Evolutionary conservation across 2,888 invertebrate genomes (phyloP).

Genomic region (Mesoligia furuncula): DNA sequence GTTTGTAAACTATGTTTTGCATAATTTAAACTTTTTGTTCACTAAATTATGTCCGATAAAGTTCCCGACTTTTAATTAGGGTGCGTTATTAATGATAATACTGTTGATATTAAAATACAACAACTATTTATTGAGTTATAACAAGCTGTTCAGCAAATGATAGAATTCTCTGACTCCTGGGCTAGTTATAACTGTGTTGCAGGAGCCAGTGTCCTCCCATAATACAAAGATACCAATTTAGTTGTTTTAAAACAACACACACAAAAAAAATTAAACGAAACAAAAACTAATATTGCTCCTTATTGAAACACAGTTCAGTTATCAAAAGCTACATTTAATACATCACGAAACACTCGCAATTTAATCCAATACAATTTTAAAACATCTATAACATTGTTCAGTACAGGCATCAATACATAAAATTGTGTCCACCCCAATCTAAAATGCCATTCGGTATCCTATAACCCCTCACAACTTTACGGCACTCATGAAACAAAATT

Average conservation of each 20-base stretch:
- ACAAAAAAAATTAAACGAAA: too few relatives aligned
- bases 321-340: not conserved
- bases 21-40: not conserved
- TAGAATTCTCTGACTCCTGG: too few relatives aligned
- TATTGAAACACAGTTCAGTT: not conserved
- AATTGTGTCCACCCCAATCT: conserved; percentile 13
- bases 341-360: not conserved
- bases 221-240: too few relatives aligned
- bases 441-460: conserved; percentile 39
- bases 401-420: conserved; percentile 6
- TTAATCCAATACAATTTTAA: conserved; percentile 5
- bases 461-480: conserved; percentile 21
- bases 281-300: too few relatives aligned
- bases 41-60: not conserved
- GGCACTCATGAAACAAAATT: conserved; percentile 49
- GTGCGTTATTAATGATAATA: not conserved
- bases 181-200: too few relatives aligned
- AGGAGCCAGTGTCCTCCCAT: too few relatives aligned
- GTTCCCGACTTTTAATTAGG: not conserved
- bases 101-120: not conserved
- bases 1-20: conserved; percentile 25
- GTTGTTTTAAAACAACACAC: too few relatives aligned
- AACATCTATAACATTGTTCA: conserved; percentile 1
- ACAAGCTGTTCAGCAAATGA: too few relatives aligned
- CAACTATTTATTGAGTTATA: too few relatives aligned